Base-by-base conservation (phyloP, 1,140 invertebrate genomes). In the Himalopsyche phryganea region DNA sequence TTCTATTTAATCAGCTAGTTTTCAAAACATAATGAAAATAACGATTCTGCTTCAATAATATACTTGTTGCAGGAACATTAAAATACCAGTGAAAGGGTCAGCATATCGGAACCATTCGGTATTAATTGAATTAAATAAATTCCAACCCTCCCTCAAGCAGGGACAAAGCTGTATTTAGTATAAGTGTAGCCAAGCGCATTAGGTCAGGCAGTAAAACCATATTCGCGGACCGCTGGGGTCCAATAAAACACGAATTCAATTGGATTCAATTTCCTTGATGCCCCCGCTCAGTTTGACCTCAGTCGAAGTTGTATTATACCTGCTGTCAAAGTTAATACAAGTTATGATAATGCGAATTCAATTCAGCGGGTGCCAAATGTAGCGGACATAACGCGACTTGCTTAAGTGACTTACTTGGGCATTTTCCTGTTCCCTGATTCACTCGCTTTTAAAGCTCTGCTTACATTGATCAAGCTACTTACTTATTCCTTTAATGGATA, bases 341-440 rank as follows among this genome's bases (percentile, higher is more conserved):
- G 50, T 63, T 63, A 63, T 60, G 61, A 63, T 63, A 63, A 63
- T 63, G 61, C 42, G 61, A 47, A 59, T 63, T 50, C 48, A 58
- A 58, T 42, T 45, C 61, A 63, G 49, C 61, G 61, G 44, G 52
- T 44, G 52, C 56, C 57, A 63, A 63, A 63, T 63, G 61, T 63
- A 60, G 28, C 61, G 61, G 49, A 49, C 55, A 48, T 63, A 63
- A 63, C 57, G 9, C 47, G 52, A 48, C 48, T 58, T 47, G 33
- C 46, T 14, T 19, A 28, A 10, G 17, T 15, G 46, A 32, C 13
- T 48, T 28, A 14, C 17, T 9, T 48, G 46, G 46, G 46, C 13
- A 18, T 48, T 48, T 20, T 18, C 19, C 13, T 13, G 40, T 6
- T 13, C 19, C 15, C 2, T 20, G 15, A 6, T 44, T 6, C 13